Evolutionary conservation across 1,140 invertebrate species (phyloP).

Genomic region (Drosophila teissieri): DNA sequence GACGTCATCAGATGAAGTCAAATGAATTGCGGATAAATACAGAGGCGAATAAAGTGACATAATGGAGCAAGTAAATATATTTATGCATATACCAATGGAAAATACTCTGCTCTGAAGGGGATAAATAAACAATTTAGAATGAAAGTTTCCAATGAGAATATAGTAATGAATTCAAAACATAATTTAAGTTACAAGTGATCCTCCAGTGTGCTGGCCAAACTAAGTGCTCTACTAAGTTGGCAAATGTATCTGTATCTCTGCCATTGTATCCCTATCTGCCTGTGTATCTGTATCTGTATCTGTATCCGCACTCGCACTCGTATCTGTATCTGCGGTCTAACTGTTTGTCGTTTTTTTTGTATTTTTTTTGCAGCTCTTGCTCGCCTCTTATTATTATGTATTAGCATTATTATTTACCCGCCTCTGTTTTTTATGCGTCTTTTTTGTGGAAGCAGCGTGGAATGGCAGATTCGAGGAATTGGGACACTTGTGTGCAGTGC

Average conservation of each 20-base stretch:
- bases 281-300: conserved; percentile 13
- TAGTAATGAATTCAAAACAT: background rate
- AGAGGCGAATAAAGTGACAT: conserved; percentile 69
- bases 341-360: conserved; percentile 34
- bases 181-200: too few species aligned
- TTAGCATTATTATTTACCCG: conserved; percentile 78
- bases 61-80: conserved; percentile 69
- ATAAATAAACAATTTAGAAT: conserved; percentile 27
- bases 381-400: conserved; percentile 72
- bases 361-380: conserved; percentile 10
- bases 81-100: conserved; percentile 3
- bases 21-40: conserved; percentile 43
- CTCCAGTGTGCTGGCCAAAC: background rate
- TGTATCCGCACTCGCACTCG: conserved; percentile 10
- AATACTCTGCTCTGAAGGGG: conserved; percentile 1
- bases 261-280: conserved; percentile 13
- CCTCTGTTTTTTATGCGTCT: conserved; percentile 1
- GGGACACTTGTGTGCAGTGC: conserved; percentile 84
- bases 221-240: background rate
- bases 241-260: conserved; percentile 12
- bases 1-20: conserved; percentile 37
- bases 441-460: conserved; percentile 70
- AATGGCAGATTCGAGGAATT: conserved; percentile 82
- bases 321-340: conserved; percentile 41
- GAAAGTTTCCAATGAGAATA: conserved; percentile 40